Evolutionary conservation across 2,113 vertebrate genomes (phyloP).

Genomic region (Psephotus haematonotus): DNA sequence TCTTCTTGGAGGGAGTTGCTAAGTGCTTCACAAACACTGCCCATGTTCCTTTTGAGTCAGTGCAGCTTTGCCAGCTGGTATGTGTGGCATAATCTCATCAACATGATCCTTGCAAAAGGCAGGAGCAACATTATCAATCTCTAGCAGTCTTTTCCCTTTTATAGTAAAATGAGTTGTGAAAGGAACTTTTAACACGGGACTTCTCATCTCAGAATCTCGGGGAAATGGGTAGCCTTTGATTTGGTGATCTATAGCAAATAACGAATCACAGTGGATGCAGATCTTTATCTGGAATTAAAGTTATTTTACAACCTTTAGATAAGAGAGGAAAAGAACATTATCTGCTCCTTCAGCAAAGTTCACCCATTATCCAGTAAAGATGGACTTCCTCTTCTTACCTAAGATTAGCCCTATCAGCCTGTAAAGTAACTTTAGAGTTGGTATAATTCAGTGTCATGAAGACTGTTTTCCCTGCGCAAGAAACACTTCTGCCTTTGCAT

Average conservation of each 20-base stretch:
- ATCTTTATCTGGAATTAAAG: background rate
- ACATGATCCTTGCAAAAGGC: background rate
- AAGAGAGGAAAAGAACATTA: background rate
- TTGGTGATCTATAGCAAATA: background rate
- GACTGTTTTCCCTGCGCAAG: background rate
- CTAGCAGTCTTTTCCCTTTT: background rate
- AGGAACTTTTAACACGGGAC: background rate
- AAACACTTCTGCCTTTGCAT: background rate
- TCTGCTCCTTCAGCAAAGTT: background rate
- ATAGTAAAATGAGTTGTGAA: background rate
- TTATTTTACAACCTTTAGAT: background rate
- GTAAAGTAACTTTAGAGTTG: background rate
- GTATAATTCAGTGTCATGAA: background rate
- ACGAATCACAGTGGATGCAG: background rate
- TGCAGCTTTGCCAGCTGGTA: background rate
- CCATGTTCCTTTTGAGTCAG: background rate
- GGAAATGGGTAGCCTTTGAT: background rate
- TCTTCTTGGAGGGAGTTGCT: background rate
- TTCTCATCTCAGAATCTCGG: background rate
- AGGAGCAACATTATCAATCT: background rate
- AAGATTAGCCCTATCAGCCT: background rate
- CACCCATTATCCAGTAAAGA: background rate
- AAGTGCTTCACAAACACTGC: background rate
- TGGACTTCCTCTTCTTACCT: background rate
- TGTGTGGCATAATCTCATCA: background rate